Conservation (phyloP, 2,888 invertebrate genomes). For the Oasisia sp. region DNA sequence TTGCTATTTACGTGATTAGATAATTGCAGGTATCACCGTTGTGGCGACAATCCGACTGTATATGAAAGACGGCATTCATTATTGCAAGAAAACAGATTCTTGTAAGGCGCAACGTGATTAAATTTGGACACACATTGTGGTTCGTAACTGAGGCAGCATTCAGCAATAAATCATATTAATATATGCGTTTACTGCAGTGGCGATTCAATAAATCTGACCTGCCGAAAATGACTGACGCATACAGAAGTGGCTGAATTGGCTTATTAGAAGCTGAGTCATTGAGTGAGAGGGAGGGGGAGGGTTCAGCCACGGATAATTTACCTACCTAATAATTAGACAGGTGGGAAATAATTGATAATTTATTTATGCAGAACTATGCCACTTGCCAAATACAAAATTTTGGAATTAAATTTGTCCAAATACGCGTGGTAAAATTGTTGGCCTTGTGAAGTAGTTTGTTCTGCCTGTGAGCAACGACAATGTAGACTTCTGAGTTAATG, state of each 20-base stretch:
- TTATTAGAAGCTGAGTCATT: background rate
- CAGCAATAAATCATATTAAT: conserved; percentile 6
- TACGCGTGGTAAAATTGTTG: background rate
- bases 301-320: background rate
- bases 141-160: background rate
- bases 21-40: background rate
- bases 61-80: background rate
- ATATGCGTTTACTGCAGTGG: background rate
- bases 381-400: background rate
- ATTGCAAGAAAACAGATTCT: background rate
- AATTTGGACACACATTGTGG: background rate
- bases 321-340: background rate
- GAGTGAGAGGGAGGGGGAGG: background rate
- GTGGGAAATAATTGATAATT: background rate
- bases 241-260: background rate
- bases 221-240: background rate
- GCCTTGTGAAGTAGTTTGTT: background rate
- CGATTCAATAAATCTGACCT: background rate
- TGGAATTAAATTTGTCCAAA: background rate
- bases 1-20: conserved; percentile 12
- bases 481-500: too few relatives aligned
- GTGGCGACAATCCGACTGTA: background rate
- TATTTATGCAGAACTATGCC: background rate
- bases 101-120: background rate
- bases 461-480: too few relatives aligned